Evolutionary conservation across 2,888 invertebrate genomes (phyloP), one percentile per base, ranked within the genome.

Genomic region (Electrophaes corylata): DNA sequence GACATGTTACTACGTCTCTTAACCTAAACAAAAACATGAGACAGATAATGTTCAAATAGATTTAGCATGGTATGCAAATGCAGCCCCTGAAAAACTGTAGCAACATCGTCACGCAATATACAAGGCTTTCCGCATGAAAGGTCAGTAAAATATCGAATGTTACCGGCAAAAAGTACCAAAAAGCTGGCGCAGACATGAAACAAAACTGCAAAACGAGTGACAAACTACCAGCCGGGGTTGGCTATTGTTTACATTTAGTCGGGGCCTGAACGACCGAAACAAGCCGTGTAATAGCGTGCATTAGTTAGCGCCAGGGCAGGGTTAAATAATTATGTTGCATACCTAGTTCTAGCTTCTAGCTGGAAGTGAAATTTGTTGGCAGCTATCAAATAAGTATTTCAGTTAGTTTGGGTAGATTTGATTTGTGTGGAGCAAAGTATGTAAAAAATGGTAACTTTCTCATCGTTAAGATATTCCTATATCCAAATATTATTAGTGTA

Each of bases 191-290:
- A 76, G 78, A 78, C 76, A 77, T 73, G 75, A 78, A 78, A 78
- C 75, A 67, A 70, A 72, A 65, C 60, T 71, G 65, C 67, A 71
- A 71, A 74, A 74, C 65, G 68, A 72, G 81, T 81, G 82, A 83
- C 79, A 82, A 81, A 83, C 74, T 76, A 76, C 70, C 72, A 44
- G 26, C 44, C 57, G 69, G 72, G 73, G 58, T 58, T 50, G 68
- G 62, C 69, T 66, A 70, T 73, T 75, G 74, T 79, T 79, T 81
- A 81, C 79, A 71, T 78, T 55, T 51, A 62, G 52, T 52, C 33
- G 41, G 66, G 65, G 48, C 45, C 64, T 39, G 54, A 60, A 54
- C 45, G 60, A 49, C 63, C 67, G 57, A 60, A 59, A 67, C 69
- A 67, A 64, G 65, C 65, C 62, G 47, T 59, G 63, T 61, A 62